Conservation (phyloP, 2,888 invertebrate genomes). For the Oligia fasciuncula region DNA sequence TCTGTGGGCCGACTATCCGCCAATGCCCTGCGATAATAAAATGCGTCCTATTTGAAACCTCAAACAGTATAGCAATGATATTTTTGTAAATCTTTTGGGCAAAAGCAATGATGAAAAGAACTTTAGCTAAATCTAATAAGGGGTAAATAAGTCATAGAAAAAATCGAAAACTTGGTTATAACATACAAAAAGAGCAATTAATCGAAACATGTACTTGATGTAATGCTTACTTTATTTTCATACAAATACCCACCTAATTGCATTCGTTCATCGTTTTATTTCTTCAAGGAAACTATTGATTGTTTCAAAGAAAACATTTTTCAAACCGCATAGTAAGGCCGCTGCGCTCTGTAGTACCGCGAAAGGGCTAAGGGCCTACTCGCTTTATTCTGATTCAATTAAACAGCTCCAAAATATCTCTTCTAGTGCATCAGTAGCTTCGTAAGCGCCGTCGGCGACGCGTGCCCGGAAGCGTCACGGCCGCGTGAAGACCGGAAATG, state of each 20-base stretch:
- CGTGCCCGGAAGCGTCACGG: slow-evolving; percentile 90
- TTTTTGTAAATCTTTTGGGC: background rate
- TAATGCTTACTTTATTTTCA: background rate
- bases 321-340: background rate
- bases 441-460: slow-evolving; percentile 84
- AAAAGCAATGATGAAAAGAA: background rate
- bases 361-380: background rate
- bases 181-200: background rate
- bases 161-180: background rate
- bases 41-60: background rate
- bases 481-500: slow-evolving; percentile 91
- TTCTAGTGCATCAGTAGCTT: slow-evolving; percentile 79
- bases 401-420: slow-evolving; percentile 59
- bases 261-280: background rate
- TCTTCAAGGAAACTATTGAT: background rate
- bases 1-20: no score
- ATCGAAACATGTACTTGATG: background rate
- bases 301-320: background rate
- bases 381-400: slow-evolving; percentile 25
- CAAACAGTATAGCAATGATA: background rate
- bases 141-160: background rate
- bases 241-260: background rate
- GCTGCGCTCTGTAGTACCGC: background rate
- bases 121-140: background rate
- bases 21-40: background rate